phyloP scores from a whole-genome alignment of 1,140 invertebrate species.

The Cylas formicarius region DNA sequence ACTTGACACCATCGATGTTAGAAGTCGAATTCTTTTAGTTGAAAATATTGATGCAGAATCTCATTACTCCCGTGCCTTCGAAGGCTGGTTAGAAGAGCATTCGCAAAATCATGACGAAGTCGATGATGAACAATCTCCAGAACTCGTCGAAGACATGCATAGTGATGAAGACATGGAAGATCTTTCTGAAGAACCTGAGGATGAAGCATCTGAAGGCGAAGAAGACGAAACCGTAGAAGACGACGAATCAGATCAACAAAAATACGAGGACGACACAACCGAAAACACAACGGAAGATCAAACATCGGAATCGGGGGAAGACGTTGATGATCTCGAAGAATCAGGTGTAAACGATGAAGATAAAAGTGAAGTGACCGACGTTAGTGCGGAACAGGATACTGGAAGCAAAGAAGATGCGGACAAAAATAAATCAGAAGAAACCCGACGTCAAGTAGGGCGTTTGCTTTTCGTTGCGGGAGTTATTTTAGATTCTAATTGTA shows the following conservation, averaged over 20 bases:
- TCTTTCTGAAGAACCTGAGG: constrained; percentile 23
- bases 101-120: constrained; percentile 48
- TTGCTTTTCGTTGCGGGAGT: too few species aligned
- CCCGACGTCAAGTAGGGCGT: too few species aligned
- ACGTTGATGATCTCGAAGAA: constrained; percentile 21
- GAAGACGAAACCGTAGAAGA: constrained; percentile 23
- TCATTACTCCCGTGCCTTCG: constrained; percentile 62
- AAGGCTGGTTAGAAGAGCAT: constrained; percentile 70
- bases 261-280: constrained; percentile 23
- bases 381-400: constrained; percentile 37
- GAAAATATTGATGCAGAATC: constrained; percentile 63
- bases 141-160: constrained; percentile 29
- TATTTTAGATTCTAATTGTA: too few species aligned
- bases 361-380: constrained; percentile 37
- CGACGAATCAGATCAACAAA: constrained; percentile 18
- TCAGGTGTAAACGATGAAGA: constrained; percentile 19
- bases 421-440: constrained; percentile 12
- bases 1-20: constrained; percentile 2
- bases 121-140: constrained; percentile 38
- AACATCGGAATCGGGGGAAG: constrained; percentile 10
- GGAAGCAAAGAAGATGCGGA: constrained; percentile 35
- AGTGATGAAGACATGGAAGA: constrained; percentile 36
- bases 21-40: constrained; percentile 46
- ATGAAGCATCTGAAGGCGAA: constrained; percentile 25
- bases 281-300: not conserved